Evolutionary conservation across 1,140 invertebrate genomes (phyloP), one percentile per base, ranked within the genome.

Genomic region (Drosophila orena): DNA sequence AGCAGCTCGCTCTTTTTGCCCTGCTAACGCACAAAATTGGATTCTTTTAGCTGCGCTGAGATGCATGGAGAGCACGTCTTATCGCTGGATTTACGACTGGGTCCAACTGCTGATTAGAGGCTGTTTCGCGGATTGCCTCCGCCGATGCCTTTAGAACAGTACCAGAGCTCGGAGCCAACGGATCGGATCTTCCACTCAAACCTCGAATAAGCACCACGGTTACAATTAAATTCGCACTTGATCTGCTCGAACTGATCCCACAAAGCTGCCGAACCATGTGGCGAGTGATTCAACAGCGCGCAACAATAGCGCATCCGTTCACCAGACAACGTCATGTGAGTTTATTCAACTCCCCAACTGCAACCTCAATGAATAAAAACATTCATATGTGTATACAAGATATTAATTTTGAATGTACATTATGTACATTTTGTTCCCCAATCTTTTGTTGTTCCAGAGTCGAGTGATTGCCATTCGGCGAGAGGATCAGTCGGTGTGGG

Each of bases 401-500:
- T 30, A 30, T 30, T 30, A 10, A 30, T 30, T 30, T 40, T 15
- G 6, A 15, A 40, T n/a, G n/a, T n/a, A n/a, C n/a, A n/a, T 3
- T 44, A 14, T 46, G 5, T 46, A 14, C 5, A 22, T 6, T 6
- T 2, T 14, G 1, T 12, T 5, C 6, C 17, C 12, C 2, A 37
- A 24, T 53, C 22, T 49, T 66, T 2, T 4, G 5, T n/a, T 57
- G 24, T 40, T 27, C 2, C 34, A 94, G 94, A 84, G 92, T 35
- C 95, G 95, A 74, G 93, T 96, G n/a, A 96, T 98, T 83, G 97
- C 96, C 10, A 97, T 98, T 73, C 93, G 97, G 14, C 93, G 98
- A 30, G 98, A 99, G 93, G 98, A 99, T 91, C 97, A 99, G 85
- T 98, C 97, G 88, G 97, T 99, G 15, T 99, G 99, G 99, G 99